Evolutionary conservation across 2,113 vertebrate genomes (phyloP).

Genomic region (Cynopterus brachyotis): DNA sequence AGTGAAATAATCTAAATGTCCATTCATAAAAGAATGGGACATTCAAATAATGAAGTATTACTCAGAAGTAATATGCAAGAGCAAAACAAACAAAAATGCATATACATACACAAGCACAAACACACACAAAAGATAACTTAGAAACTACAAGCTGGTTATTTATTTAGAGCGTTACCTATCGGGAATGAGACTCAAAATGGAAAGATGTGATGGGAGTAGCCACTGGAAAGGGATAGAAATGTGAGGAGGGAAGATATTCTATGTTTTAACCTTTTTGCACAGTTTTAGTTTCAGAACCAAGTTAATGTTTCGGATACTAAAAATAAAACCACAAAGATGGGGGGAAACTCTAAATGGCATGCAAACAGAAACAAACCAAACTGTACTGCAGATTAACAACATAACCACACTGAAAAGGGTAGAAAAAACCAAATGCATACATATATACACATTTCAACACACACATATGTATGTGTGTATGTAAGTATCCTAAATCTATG

Average conservation of each 20-base stretch:
- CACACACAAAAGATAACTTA: not conserved
- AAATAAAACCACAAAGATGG: not conserved
- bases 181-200: not conserved
- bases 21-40: not conserved
- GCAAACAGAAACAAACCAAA: not conserved
- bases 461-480: not conserved
- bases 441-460: not conserved
- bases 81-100: not conserved
- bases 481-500: not conserved
- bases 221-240: not conserved
- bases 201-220: not conserved
- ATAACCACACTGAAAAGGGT: not conserved
- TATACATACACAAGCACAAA: not conserved
- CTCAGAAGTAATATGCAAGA: not conserved
- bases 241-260: not conserved
- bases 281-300: not conserved
- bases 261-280: not conserved
- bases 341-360: not conserved
- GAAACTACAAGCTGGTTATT: not conserved
- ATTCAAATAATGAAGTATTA: not conserved
- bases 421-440: not conserved
- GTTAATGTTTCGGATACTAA: not conserved
- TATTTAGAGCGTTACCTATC: not conserved
- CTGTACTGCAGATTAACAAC: not conserved
- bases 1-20: not conserved